Percentiles rank a stretch among this genome's conserved stretches.
Evolutionary conservation across 2,888 invertebrate genomes (phyloP).

Genomic region (Catocala sponsa): DNA sequence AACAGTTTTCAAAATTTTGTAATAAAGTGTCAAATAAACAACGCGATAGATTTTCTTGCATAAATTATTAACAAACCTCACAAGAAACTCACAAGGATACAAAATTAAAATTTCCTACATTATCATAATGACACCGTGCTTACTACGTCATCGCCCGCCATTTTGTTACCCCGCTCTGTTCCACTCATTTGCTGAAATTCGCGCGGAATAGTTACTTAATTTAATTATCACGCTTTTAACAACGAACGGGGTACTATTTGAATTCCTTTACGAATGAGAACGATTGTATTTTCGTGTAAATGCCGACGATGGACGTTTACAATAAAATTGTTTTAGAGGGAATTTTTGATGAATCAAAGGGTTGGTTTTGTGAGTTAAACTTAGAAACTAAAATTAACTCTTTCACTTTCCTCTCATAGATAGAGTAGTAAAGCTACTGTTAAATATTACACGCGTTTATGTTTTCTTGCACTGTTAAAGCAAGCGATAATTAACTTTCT

Average conservation of each 20-base stretch:
- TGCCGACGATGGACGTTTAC: conserved; percentile 27
- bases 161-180: conserved; percentile 17
- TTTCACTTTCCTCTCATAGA: too few relatives aligned
- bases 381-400: too few relatives aligned
- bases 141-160: conserved; percentile 29
- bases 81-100: neutral
- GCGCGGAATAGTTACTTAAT: conserved; percentile 58
- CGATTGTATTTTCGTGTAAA: conserved; percentile 41
- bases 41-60: too few relatives aligned
- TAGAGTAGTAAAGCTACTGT: too few relatives aligned
- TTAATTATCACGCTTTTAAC: conserved; percentile 59
- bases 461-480: too few relatives aligned
- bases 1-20: too few relatives aligned
- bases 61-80: too few relatives aligned
- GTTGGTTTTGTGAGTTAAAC: too few relatives aligned
- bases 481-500: too few relatives aligned
- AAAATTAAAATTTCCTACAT: conserved; percentile 33
- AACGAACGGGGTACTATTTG: conserved; percentile 40
- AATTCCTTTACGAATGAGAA: conserved; percentile 41
- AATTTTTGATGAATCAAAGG: neutral
- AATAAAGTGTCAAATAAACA: too few relatives aligned
- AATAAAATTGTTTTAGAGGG: conserved; percentile 1
- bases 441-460: too few relatives aligned
- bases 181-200: conserved; percentile 52
- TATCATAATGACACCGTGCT: conserved; percentile 46